Percentiles rank a stretch among this genome's conserved stretches.
Conservation (phyloP, 2,113 vertebrate genomes). For the Brevimyrus niger region DNA sequence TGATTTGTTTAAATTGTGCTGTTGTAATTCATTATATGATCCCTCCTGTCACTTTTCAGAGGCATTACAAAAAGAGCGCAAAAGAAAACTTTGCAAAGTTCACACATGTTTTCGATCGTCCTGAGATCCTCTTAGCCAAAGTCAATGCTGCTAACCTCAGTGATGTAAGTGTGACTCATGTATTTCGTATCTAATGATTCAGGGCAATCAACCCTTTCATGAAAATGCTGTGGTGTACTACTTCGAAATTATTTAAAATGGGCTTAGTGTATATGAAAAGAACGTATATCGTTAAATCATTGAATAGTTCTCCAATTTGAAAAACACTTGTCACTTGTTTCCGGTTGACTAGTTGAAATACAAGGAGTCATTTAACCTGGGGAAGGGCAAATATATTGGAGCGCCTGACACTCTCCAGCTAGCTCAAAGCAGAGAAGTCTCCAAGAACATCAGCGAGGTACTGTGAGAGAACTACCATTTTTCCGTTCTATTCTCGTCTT, state of each 20-base stretch:
- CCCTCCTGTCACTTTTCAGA: slow-evolving; percentile 57
- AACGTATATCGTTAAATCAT: background rate
- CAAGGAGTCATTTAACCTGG: slow-evolving; percentile 90
- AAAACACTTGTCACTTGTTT: background rate
- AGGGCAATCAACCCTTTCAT: background rate
- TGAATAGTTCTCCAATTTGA: background rate
- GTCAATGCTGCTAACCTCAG: slow-evolving; percentile 82
- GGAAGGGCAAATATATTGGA: slow-evolving; percentile 84
- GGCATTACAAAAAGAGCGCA: slow-evolving; percentile 77
- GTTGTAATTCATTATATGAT: background rate
- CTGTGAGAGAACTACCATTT: background rate
- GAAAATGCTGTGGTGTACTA: background rate
- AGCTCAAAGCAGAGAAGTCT: slow-evolving; percentile 76
- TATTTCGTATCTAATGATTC: background rate
- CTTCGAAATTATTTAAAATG: background rate
- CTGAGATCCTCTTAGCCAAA: slow-evolving; percentile 79
- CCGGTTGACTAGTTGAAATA: slow-evolving; percentile 74
- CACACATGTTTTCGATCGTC: slow-evolving; percentile 76
- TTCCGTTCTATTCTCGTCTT: background rate
- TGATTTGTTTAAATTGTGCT: background rate
- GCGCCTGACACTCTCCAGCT: slow-evolving; percentile 81
- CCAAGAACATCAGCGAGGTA: slow-evolving; percentile 82
- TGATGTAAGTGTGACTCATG: slow-evolving; percentile 67
- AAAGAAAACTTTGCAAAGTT: slow-evolving; percentile 70
- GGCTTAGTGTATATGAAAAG: background rate